A percentile compares a stretch with the other conserved stretches of the same genome.
Conservation (phyloP, 92 coral and sea anemone genomes). For the Scolanthus callimorphus region DNA sequence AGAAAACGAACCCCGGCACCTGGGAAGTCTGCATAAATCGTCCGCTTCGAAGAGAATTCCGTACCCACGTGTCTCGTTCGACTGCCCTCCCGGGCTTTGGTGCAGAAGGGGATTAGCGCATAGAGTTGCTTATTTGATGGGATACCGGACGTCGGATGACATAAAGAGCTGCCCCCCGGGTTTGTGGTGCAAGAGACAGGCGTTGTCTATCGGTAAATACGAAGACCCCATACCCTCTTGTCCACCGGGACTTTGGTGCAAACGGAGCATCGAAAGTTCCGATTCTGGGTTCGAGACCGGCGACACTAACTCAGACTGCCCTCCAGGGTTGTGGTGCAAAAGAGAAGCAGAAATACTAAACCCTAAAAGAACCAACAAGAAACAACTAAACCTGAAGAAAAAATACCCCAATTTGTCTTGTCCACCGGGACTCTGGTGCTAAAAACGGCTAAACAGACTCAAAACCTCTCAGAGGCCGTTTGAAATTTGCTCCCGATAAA, state of each 20-base stretch:
- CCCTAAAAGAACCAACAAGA: not conserved
- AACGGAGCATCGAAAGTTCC: not conserved
- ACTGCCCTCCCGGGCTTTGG: constrained; percentile 63
- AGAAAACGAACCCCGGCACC: constrained; percentile 10
- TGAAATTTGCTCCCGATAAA: too few species aligned
- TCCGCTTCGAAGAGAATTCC: too few species aligned
- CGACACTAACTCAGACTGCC: constrained; percentile 11
- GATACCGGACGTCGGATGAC: constrained; percentile 3
- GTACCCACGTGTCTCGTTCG: not conserved
- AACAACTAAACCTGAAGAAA: not conserved
- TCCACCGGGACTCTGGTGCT: constrained; percentile 2
- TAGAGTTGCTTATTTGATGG: not conserved
- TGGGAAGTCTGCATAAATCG: constrained; percentile 6
- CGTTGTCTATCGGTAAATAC: not conserved
- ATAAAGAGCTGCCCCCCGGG: constrained; percentile 46
- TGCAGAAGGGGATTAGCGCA: constrained; percentile 18
- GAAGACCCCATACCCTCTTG: constrained; percentile 8
- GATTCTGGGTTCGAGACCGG: not conserved
- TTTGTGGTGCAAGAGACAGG: constrained; percentile 37
- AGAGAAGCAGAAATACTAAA: constrained; percentile 24
- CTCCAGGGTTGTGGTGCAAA: constrained; percentile 76
- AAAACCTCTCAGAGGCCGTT: too few species aligned
- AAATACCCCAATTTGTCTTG: not conserved
- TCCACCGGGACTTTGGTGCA: constrained; percentile 55
- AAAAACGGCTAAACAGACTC: not conserved